Base-by-base conservation (phyloP, 2,888 invertebrate genomes). In the Epistrophella euchroma region DNA sequence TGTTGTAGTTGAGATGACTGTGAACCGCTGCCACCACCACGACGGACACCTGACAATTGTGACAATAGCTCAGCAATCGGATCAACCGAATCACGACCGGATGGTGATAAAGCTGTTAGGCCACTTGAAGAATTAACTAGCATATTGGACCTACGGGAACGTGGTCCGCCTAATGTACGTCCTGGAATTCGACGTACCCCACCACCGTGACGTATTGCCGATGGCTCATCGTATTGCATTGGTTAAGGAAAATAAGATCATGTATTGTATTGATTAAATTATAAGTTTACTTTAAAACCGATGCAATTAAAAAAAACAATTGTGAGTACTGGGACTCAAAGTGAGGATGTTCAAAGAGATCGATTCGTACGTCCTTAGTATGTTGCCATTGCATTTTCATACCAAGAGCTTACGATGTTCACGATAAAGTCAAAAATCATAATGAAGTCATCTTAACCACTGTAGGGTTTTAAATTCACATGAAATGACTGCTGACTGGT, bases 11-110 rank as follows among this genome's bases (percentile, higher is more conserved):
- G 97, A 89, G 96, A 96, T 89, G 97, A 96, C 89, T 89, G 94
- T 92, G 94, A 94, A 90, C 93, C 93, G 88, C 92, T 93, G 86
- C 93, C 96, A 90, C 93, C 93, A 89, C 92, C 93, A 88, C 93
- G 96, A 90, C 98, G 94, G 89, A 98, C 98, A 90, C 98, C 98
- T 68, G 98, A 98, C 92, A 99, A 94, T 93, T 98, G 98, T 80
- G 98, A 98, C 88, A 99, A 94, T 88, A 99, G 94, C 94, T 99
- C 99, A 88, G 98, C 97, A 91, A 98, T 98, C 83, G 98, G 98
- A 94, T 99, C 99, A 88, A 98, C 98, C 88, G 97, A 96, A 92
- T 98, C 98, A 90, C 98, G 95, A 90, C 96, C 96, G 64, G 92
- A 97, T 89, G 98, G 97, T 90, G 97, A 97, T 90, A 97, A 93